A percentile compares a stretch with the other conserved stretches of the same genome.
Conservation (phyloP, 2,888 invertebrate genomes). For the Empis stercorea region DNA sequence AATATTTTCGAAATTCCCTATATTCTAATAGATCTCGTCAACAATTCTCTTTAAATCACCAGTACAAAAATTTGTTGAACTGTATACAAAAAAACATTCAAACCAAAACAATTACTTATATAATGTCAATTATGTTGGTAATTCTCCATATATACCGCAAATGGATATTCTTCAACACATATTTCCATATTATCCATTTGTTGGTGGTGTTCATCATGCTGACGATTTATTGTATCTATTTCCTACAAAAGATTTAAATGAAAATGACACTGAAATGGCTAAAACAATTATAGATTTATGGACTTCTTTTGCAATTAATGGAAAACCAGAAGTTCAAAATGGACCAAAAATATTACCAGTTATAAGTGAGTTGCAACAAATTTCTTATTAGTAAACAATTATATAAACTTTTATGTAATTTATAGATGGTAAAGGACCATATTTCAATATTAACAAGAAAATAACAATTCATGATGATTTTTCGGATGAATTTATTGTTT, state of each 20-base stretch:
- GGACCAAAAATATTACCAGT: conserved; percentile 13
- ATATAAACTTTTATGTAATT: not conserved
- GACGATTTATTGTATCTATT: conserved; percentile 49
- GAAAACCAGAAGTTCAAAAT: conserved; percentile 19
- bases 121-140: conserved; percentile 39
- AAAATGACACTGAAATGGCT: conserved; percentile 30
- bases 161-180: conserved; percentile 35
- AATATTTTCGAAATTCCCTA: not conserved
- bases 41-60: conserved; percentile 36
- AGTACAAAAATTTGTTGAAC: conserved; percentile 29
- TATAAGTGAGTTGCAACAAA: conserved; percentile 7
- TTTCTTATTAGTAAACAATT: not conserved
- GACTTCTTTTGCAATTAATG: conserved; percentile 34
- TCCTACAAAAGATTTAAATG: conserved; percentile 24
- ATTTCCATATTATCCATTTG: conserved; percentile 33
- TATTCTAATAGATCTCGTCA: conserved; percentile 22
- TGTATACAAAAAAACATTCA: conserved; percentile 26
- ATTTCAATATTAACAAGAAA: conserved; percentile 25
- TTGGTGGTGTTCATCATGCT: conserved; percentile 44
- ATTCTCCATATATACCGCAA: conserved; percentile 29
- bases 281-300: conserved; percentile 37
- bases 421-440: conserved; percentile 28
- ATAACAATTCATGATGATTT: conserved; percentile 19
- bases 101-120: conserved; percentile 36
- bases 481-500: conserved; percentile 21